Conservation (phyloP, 1,140 invertebrate genomes). For the Oncopeltus fasciatus region DNA sequence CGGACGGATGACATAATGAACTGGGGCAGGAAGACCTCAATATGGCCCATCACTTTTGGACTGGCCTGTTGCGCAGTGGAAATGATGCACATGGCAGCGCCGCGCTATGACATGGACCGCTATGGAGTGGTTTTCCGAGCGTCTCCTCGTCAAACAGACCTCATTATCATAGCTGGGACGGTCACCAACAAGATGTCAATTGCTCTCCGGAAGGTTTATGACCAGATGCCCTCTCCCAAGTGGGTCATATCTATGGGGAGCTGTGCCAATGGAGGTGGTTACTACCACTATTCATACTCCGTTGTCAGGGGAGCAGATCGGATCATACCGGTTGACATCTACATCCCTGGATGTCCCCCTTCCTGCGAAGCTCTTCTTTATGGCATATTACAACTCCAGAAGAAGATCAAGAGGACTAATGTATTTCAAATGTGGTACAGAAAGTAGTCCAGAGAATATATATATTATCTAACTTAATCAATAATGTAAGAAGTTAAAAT, state of each 20-base stretch:
- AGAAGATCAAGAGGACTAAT: constrained; percentile 85
- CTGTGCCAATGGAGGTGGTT: constrained; percentile 97
- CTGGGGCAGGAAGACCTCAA: constrained; percentile 34
- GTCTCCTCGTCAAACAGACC: constrained; percentile 88
- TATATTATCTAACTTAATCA: no score
- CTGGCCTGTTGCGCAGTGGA: constrained; percentile 95
- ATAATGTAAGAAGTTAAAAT: no score
- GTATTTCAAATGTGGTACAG: constrained; percentile 80
- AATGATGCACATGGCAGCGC: constrained; percentile 99
- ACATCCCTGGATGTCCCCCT: constrained; percentile 92
- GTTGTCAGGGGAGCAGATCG: constrained; percentile 94
- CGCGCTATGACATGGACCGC: constrained; percentile 93
- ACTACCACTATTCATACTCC: constrained; percentile 99
- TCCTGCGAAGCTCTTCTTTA: constrained; percentile 94
- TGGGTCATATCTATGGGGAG: constrained; percentile 64
- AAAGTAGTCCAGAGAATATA: no score
- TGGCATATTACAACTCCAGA: constrained; percentile 85
- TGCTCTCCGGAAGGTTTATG: constrained; percentile 80
- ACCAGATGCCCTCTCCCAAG: constrained; percentile 86
- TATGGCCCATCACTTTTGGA: constrained; percentile 95
- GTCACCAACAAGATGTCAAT: constrained; percentile 99
- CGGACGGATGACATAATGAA: constrained; percentile 7
- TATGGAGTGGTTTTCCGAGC: constrained; percentile 90
- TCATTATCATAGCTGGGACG: constrained; percentile 96
- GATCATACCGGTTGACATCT: constrained; percentile 97